A percentile compares a stretch with the other conserved stretches of the same genome.
Conservation (phyloP, 92 coral and sea anemone species). For the Metridium senile region DNA sequence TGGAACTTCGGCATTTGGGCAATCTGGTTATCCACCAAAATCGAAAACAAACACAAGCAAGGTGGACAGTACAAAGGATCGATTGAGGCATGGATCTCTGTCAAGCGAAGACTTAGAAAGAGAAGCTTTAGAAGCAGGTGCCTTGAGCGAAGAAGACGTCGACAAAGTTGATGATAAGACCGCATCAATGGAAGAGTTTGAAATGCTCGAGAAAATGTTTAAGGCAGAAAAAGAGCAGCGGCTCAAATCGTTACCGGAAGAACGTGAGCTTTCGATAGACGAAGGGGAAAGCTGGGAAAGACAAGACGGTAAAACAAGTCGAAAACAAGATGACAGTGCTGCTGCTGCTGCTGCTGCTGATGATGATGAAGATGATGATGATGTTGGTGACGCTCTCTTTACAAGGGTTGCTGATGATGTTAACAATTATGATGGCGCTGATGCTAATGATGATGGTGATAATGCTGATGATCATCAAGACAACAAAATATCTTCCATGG, state of each 20-base stretch:
- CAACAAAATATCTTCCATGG: slow-evolving; percentile 46
- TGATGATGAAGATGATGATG: neutral
- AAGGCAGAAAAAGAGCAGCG: slow-evolving; percentile 34
- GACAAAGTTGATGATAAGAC: slow-evolving; percentile 31
- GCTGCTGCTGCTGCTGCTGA: neutral
- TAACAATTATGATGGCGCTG: neutral
- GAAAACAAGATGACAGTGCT: neutral
- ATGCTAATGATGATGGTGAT: neutral
- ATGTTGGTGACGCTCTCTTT: slow-evolving; percentile 26
- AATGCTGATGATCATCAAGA: slow-evolving; percentile 18
- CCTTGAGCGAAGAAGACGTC: slow-evolving; percentile 36
- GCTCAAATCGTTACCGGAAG: neutral
- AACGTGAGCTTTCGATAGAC: neutral
- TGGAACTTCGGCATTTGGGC: neutral
- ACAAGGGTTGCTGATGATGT: neutral
- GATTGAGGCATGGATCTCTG: neutral
- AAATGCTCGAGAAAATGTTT: slow-evolving; percentile 63
- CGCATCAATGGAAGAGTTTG: slow-evolving; percentile 71
- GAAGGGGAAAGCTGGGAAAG: slow-evolving; percentile 9
- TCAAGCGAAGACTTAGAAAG: neutral
- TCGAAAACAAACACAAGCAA: neutral
- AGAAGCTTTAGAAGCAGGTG: slow-evolving; percentile 3
- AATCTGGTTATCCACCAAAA: neutral
- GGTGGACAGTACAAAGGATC: neutral
- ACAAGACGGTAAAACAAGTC: neutral